phyloP scores from a whole-genome alignment of 2,113 vertebrate genomes.

The Mohoua ochrocephala region DNA sequence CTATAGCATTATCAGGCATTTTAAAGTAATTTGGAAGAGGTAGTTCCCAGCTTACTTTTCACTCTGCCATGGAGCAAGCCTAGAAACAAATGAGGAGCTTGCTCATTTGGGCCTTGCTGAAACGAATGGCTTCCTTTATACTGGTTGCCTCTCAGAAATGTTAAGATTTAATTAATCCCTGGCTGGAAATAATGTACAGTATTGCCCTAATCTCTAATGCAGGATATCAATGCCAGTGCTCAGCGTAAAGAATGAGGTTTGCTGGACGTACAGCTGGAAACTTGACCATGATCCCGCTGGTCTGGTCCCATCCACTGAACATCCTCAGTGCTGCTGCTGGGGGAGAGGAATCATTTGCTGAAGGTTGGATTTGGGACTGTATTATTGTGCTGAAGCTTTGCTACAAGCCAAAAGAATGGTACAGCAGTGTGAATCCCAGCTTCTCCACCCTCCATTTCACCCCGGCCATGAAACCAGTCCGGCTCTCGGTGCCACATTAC shows the following conservation, averaged over 20 bases:
- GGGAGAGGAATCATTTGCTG: not conserved
- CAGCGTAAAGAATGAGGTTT: not conserved
- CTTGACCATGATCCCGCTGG: rapidly evolving
- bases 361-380: not conserved
- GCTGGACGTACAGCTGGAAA: not conserved
- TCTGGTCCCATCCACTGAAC: rapidly evolving
- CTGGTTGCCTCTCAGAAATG: not conserved
- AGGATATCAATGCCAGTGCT: not conserved
- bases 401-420: not conserved
- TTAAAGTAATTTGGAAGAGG: not conserved
- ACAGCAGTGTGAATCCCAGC: not conserved
- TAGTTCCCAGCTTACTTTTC: not conserved
- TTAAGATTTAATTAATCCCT: conserved; percentile 39
- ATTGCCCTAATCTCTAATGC: not conserved
- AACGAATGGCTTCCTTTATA: conserved; percentile 29
- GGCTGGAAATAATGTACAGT: conserved; percentile 7
- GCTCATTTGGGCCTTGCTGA: not conserved
- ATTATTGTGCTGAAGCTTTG: not conserved
- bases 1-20: not conserved
- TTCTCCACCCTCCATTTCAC: not conserved
- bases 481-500: not conserved
- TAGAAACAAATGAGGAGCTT: not conserved
- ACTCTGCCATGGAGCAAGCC: not conserved
- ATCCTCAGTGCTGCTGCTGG: rapidly evolving
- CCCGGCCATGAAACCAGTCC: not conserved